phyloP scores from a whole-genome alignment of 2,113 vertebrate genomes.

The Stictonetta naevosa region DNA sequence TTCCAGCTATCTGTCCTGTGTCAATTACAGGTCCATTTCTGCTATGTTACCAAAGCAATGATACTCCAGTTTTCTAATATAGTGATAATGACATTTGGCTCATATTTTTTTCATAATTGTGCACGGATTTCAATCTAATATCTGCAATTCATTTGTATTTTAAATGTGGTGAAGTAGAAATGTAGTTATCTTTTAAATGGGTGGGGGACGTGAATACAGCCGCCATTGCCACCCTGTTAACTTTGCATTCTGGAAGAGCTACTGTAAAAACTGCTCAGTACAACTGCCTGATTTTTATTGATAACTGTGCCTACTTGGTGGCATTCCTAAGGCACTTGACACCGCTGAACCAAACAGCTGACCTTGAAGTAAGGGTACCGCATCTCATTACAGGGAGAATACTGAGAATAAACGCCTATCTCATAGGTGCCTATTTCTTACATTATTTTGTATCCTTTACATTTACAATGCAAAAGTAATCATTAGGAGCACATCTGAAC shows the following conservation, averaged over 20 bases:
- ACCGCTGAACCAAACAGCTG: not conserved
- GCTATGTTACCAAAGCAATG: not conserved
- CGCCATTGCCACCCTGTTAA: not conserved
- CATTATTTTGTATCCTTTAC: not conserved
- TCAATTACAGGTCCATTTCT: slow-evolving; percentile 27
- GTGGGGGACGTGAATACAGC: not conserved
- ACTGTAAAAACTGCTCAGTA: not conserved
- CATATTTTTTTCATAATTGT: not conserved
- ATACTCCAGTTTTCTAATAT: not conserved
- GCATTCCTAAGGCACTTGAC: not conserved
- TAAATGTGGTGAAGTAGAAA: not conserved
- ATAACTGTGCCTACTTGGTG: not conserved
- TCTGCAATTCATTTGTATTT: slow-evolving; percentile 24
- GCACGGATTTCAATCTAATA: not conserved
- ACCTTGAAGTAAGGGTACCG: not conserved
- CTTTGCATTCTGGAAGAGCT: not conserved
- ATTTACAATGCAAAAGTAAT: not conserved
- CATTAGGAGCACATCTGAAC: not conserved
- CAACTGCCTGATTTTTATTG: not conserved
- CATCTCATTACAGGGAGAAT: not conserved
- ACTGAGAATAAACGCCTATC: not conserved
- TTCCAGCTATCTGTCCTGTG: slow-evolving; percentile 14
- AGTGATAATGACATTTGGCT: not conserved
- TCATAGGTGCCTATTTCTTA: not conserved
- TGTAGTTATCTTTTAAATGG: not conserved